A percentile compares a stretch with the other conserved stretches of the same genome.
Conservation (phyloP, 2,888 invertebrate species). For the Acholoe squamosa region DNA sequence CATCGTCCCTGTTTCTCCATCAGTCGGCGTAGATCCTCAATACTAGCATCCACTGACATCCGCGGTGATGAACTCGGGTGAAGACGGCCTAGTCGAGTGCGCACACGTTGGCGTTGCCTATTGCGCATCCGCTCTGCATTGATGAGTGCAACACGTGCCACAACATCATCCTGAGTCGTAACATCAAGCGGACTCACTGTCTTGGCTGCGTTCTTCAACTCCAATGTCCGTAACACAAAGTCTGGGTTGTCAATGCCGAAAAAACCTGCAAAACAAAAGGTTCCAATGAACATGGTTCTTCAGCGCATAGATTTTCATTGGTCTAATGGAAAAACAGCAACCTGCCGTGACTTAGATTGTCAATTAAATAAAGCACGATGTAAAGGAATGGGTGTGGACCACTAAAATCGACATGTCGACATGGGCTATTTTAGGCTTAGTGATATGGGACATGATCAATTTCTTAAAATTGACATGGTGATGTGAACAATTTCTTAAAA, state of each 20-base stretch:
- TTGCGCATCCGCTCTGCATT: constrained; percentile 21
- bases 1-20: constrained; percentile 45
- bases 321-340: too few relatives aligned
- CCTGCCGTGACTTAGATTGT: too few relatives aligned
- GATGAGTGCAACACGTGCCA: not conserved
- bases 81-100: not conserved
- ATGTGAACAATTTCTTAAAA: too few relatives aligned
- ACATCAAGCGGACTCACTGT: not conserved
- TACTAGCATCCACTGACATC: not conserved
- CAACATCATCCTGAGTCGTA: not conserved
- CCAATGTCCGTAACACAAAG: constrained; percentile 30
- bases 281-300: too few relatives aligned
- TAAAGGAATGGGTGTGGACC: too few relatives aligned
- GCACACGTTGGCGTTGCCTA: not conserved
- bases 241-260: constrained; percentile 44
- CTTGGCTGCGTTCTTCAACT: not conserved
- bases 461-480: too few relatives aligned
- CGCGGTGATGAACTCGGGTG: not conserved
- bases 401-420: too few relatives aligned
- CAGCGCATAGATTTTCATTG: too few relatives aligned
- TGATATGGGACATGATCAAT: too few relatives aligned
- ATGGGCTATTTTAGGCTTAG: too few relatives aligned
- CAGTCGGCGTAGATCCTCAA: not conserved
- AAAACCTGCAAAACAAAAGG: not conserved
- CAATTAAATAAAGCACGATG: too few relatives aligned